Conservation (phyloP, 2,113 vertebrate species). For the Myocastor coypus region DNA sequence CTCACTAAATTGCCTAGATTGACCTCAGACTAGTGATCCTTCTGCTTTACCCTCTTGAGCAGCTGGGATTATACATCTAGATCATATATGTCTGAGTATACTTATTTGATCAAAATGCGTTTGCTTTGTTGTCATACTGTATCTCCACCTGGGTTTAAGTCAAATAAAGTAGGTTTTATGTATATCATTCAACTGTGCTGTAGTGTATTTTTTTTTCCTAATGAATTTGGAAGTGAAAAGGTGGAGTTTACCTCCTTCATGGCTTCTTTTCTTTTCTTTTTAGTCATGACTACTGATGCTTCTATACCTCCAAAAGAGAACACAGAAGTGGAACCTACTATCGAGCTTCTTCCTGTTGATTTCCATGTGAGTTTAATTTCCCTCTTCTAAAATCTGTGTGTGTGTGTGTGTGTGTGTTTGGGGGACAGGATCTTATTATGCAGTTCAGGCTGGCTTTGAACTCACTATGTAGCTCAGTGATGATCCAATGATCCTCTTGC, state of each 20-base stretch:
- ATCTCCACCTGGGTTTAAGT: not conserved
- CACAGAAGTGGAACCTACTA: constrained; percentile 15
- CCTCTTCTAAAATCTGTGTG: not conserved
- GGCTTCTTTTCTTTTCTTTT: not conserved
- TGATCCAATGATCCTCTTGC: not conserved
- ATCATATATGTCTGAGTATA: too few relatives aligned
- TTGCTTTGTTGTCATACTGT: not conserved
- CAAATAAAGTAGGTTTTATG: not conserved
- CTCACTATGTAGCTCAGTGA: not conserved
- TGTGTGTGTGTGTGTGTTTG: not conserved
- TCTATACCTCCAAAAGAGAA: not conserved
- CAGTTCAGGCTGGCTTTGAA: not conserved
- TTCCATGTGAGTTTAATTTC: constrained; percentile 49
- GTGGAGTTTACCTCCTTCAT: not conserved
- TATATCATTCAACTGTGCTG: not conserved
- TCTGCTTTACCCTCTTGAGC: too few relatives aligned
- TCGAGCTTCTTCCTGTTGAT: constrained; percentile 48
- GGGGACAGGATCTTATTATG: not conserved
- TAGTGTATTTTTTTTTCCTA: not conserved
- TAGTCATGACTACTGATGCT: not conserved
- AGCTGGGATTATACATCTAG: too few relatives aligned
- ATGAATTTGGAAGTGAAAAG: not conserved
- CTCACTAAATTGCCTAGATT: too few relatives aligned
- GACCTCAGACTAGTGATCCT: too few relatives aligned
- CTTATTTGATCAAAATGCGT: not conserved